Evolutionary conservation across 1,140 invertebrate genomes (phyloP).

Genomic region (Radopholus similis): DNA sequence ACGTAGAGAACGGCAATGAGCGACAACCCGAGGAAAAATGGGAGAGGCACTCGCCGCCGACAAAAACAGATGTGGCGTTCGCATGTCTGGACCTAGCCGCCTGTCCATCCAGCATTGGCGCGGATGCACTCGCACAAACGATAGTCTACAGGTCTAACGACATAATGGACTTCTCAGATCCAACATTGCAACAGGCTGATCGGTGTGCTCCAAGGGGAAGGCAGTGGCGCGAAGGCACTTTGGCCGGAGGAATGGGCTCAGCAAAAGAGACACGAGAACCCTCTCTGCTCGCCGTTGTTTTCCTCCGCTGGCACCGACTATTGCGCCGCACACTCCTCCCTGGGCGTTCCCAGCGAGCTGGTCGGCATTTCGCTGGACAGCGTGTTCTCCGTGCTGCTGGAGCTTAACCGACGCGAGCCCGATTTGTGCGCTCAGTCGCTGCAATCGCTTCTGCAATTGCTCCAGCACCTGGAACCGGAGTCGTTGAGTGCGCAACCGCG

Average conservation of each 20-base stretch:
- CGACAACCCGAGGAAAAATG: background rate
- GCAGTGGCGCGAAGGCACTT: background rate
- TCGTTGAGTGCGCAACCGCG: slow-evolving; percentile 37
- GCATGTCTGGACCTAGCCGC: slow-evolving; percentile 4
- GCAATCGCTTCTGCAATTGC: slow-evolving; percentile 42
- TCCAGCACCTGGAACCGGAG: slow-evolving; percentile 48
- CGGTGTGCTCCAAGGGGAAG: background rate
- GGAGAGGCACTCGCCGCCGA: background rate
- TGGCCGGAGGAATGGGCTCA: background rate
- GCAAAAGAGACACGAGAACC: background rate
- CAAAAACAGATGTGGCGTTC: background rate
- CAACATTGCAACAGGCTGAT: background rate
- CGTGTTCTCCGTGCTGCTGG: slow-evolving; percentile 52
- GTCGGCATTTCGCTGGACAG: slow-evolving; percentile 40
- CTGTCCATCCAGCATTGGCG: slow-evolving; percentile 9
- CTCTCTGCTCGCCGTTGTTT: no score
- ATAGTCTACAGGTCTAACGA: slow-evolving; percentile 15
- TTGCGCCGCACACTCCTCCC: background rate
- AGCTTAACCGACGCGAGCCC: slow-evolving; percentile 49
- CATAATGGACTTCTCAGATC: background rate
- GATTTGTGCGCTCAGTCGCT: slow-evolving; percentile 51
- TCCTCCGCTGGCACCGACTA: no score
- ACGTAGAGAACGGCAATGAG: background rate
- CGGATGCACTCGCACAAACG: slow-evolving; percentile 19
- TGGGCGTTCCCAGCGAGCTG: slow-evolving; percentile 25